Evolutionary conservation across 2,113 vertebrate species (phyloP).

Genomic region (Ondatra zibethicus): DNA sequence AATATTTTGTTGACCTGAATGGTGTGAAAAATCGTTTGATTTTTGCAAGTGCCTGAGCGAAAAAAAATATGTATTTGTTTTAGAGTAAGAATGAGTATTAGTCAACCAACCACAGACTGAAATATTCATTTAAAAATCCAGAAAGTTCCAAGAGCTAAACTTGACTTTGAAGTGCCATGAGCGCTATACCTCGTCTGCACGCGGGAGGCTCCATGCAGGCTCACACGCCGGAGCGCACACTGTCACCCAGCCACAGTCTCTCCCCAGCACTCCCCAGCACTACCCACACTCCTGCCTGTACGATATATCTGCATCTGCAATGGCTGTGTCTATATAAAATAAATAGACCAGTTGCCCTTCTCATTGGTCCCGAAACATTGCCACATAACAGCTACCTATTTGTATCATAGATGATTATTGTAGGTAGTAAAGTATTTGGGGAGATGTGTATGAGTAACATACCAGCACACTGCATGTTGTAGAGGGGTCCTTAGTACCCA

Average conservation of each 20-base stretch:
- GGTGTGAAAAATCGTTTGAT: conserved; percentile 19
- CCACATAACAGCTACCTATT: neutral
- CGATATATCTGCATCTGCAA: neutral
- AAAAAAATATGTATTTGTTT: neutral
- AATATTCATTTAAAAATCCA: neutral
- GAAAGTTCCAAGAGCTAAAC: neutral
- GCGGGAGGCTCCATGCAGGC: neutral
- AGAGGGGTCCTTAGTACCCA: neutral
- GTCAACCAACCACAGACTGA: neutral
- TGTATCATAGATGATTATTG: too few relatives aligned
- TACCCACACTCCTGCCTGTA: too few relatives aligned
- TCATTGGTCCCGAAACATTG: too few relatives aligned
- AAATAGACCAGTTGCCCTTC: neutral
- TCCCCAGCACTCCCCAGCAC: too few relatives aligned
- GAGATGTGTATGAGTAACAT: too few relatives aligned
- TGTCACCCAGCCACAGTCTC: neutral
- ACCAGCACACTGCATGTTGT: neutral
- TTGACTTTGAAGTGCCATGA: neutral
- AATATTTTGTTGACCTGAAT: conserved; percentile 12
- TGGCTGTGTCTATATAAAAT: too few relatives aligned
- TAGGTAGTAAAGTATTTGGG: neutral
- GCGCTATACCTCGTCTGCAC: too few relatives aligned
- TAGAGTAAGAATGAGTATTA: neutral
- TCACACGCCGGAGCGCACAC: too few relatives aligned
- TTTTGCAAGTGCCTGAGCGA: neutral